Evolutionary conservation across 2,888 invertebrate species (phyloP).

Genomic region (Lycaena phlaeas): DNA sequence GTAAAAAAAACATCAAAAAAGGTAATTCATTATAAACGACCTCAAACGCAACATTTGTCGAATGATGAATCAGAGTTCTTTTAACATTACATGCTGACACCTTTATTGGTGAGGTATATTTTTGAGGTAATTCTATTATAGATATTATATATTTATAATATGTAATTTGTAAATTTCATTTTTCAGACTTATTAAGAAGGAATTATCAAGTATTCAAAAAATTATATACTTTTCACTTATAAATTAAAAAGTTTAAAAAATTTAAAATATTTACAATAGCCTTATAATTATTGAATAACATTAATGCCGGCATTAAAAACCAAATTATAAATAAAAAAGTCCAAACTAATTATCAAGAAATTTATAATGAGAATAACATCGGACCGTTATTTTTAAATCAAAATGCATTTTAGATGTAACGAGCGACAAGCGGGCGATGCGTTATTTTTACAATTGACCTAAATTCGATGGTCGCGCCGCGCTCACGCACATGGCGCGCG

Average conservation of each 20-base stretch:
- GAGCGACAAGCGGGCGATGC: slow-evolving; percentile 29
- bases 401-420: slow-evolving; percentile 15
- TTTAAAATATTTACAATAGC: no score
- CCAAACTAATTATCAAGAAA: slow-evolving; percentile 1
- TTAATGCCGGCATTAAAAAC: no score
- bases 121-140: no score
- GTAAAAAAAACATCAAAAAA: neutral
- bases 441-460: slow-evolving; percentile 62
- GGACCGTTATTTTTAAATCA: slow-evolving; percentile 10
- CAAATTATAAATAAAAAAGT: neutral
- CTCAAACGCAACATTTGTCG: neutral
- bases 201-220: no score
- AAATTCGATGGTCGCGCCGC: slow-evolving; percentile 53
- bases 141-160: no score
- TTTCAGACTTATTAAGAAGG: no score
- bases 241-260: no score
- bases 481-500: slow-evolving; percentile 36
- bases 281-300: no score
- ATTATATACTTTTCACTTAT: no score
- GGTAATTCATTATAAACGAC: slow-evolving; percentile 1
- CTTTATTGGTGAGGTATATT: neutral
- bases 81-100: neutral
- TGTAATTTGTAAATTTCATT: no score
- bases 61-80: neutral
- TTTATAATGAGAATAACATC: neutral